Evolutionary conservation across 2,113 vertebrate genomes (phyloP).

Genomic region (Marmota flaviventris): DNA sequence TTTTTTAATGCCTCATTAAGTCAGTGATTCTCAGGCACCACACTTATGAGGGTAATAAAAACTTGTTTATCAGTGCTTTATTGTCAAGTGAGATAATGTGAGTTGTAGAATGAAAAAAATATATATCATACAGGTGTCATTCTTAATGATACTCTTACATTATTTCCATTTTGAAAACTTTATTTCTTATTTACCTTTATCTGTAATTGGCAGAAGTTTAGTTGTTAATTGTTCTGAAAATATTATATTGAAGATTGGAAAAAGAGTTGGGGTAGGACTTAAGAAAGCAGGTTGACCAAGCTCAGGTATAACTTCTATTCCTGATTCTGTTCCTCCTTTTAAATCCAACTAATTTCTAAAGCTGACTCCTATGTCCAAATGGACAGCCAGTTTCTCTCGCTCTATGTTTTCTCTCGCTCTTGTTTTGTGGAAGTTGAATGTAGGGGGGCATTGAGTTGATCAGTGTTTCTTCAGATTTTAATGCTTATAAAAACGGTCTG

Average conservation of each 20-base stretch:
- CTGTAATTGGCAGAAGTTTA: conserved; percentile 15
- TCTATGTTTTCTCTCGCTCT: not conserved
- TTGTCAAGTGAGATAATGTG: conserved; percentile 23
- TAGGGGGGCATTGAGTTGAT: not conserved
- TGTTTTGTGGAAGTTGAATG: not conserved
- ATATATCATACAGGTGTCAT: not conserved
- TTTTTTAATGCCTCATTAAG: not conserved
- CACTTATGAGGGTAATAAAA: conserved; percentile 2
- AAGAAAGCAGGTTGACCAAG: not conserved
- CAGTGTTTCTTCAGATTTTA: conserved; percentile 6
- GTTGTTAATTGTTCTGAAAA: not conserved
- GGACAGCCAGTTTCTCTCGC: not conserved
- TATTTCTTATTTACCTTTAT: conserved; percentile 6
- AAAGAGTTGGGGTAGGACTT: not conserved
- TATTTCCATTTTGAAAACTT: conserved; percentile 46
- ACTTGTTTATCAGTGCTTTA: not conserved
- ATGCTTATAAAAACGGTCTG: not conserved
- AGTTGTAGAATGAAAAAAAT: not conserved
- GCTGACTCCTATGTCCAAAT: not conserved
- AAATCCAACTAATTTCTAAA: not conserved
- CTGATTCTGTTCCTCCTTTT: not conserved
- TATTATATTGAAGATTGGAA: not conserved
- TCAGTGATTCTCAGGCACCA: not conserved
- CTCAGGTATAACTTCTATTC: not conserved
- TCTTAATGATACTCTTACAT: conserved; percentile 15